phyloP scores from a whole-genome alignment of 1,140 invertebrate genomes.

The Plectus sambesii region DNA sequence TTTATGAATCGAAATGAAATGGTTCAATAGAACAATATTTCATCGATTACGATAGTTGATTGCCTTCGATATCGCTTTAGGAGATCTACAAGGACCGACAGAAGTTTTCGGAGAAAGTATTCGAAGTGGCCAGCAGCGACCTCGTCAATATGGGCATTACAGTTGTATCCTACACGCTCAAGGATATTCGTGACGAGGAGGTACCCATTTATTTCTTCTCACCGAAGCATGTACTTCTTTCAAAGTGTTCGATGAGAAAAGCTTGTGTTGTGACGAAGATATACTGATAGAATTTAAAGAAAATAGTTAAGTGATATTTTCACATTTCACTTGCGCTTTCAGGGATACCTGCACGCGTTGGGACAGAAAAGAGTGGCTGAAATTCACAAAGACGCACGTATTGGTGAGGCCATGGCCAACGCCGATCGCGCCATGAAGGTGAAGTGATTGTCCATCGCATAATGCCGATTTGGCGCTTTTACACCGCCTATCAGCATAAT shows the following conservation, averaged over 20 bases:
- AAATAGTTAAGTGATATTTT: too few species aligned
- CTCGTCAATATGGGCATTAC: constrained; percentile 96
- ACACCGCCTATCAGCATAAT: too few species aligned
- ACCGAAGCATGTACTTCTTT: constrained; percentile 8
- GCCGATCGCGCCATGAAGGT: background rate
- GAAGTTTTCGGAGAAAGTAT: constrained; percentile 59
- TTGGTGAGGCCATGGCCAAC: constrained; percentile 80
- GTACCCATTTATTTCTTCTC: constrained; percentile 53
- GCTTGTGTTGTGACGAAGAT: too few species aligned
- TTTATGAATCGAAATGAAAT: too few species aligned
- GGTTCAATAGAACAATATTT: too few species aligned
- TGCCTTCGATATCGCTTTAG: too few species aligned
- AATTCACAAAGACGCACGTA: constrained; percentile 86
- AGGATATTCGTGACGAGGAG: constrained; percentile 93
- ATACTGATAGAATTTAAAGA: too few species aligned
- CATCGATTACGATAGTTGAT: too few species aligned
- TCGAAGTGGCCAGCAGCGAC: constrained; percentile 62
- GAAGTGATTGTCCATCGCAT: background rate
- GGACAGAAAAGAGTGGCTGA: constrained; percentile 91
- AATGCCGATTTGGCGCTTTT: background rate
- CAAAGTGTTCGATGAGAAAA: too few species aligned
- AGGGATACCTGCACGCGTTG: constrained; percentile 85
- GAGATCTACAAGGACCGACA: constrained; percentile 98
- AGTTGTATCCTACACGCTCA: constrained; percentile 91
- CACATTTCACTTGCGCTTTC: constrained; percentile 31